phyloP scores from a whole-genome alignment of 2,888 invertebrate species.

The Melipona beecheii region DNA sequence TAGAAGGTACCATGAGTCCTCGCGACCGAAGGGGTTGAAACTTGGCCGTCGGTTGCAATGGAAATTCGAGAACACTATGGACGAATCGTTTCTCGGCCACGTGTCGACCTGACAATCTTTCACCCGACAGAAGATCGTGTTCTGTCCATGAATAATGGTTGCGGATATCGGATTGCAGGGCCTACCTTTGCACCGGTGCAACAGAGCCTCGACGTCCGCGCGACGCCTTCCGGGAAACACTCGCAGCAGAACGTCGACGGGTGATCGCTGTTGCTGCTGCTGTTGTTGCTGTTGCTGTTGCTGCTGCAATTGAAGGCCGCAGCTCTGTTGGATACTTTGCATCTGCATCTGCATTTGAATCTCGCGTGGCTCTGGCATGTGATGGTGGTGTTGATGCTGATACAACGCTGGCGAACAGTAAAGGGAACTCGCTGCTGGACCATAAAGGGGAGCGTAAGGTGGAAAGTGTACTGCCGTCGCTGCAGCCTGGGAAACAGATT shows the following conservation, averaged over 20 bases:
- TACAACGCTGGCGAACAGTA: slow-evolving; percentile 81
- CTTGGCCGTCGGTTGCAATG: slow-evolving; percentile 4
- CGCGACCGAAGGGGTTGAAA: slow-evolving; percentile 26
- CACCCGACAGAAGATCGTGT: slow-evolving; percentile 1
- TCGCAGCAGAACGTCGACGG: slow-evolving; percentile 94
- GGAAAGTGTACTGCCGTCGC: slow-evolving; percentile 80
- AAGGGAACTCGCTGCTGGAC: slow-evolving; percentile 80
- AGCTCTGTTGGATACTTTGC: slow-evolving; percentile 80
- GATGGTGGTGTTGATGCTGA: slow-evolving; percentile 80
- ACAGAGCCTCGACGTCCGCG: slow-evolving; percentile 93
- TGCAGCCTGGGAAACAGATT: slow-evolving; percentile 74
- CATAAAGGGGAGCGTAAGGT: slow-evolving; percentile 80
- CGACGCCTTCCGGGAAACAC: slow-evolving; percentile 95
- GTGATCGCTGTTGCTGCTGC: slow-evolving; percentile 86
- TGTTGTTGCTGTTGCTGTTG: slow-evolving; percentile 78
- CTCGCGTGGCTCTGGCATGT: slow-evolving; percentile 79
- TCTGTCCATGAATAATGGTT: slow-evolving; percentile 33
- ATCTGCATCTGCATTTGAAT: slow-evolving; percentile 82
- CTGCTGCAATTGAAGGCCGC: slow-evolving; percentile 77
- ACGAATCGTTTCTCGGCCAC: neutral
- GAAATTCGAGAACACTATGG: slow-evolving; percentile 38
- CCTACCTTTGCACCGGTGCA: slow-evolving; percentile 90
- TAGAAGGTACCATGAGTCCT: neutral
- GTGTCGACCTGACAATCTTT: neutral
- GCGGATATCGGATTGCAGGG: slow-evolving; percentile 43